Conservation (phyloP, 92 coral and sea anemone genomes). For the Meandrina meandrites region DNA sequence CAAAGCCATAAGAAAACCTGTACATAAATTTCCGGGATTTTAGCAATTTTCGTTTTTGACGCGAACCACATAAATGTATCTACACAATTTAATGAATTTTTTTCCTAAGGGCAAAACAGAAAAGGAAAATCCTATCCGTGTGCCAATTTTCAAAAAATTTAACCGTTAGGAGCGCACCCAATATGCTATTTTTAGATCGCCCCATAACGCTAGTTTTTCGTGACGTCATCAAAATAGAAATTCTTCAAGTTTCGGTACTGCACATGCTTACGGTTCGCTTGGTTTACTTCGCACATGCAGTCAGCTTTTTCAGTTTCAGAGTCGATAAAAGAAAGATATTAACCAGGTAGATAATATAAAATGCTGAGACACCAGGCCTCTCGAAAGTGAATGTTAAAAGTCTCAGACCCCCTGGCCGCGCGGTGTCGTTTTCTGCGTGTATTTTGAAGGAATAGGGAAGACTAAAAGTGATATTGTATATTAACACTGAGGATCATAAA, state of each 20-base stretch:
- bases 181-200: constrained; percentile 11
- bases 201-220: background rate
- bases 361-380: no score
- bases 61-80: constrained; percentile 8
- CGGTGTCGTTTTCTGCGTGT: no score
- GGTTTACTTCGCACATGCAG: constrained; percentile 22
- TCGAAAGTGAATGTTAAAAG: no score
- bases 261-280: constrained; percentile 17
- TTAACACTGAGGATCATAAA: no score
- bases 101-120: background rate
- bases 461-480: no score
- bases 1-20: constrained; percentile 19
- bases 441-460: no score
- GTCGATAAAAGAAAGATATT: no score
- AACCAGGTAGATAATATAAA: no score
- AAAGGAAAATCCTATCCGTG: background rate
- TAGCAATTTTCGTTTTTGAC: constrained; percentile 21
- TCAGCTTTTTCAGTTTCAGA: no score
- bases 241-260: constrained; percentile 16
- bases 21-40: constrained; percentile 16
- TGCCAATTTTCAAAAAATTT: background rate
- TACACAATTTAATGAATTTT: constrained; percentile 19
- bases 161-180: background rate
- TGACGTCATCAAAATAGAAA: constrained; percentile 15
- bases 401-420: no score